These are phyloP conservation scores for Thamnaconus septentrionalis DNA, from an alignment of 2,113 vertebrate species.

Conservation along the genomic window DNA sequence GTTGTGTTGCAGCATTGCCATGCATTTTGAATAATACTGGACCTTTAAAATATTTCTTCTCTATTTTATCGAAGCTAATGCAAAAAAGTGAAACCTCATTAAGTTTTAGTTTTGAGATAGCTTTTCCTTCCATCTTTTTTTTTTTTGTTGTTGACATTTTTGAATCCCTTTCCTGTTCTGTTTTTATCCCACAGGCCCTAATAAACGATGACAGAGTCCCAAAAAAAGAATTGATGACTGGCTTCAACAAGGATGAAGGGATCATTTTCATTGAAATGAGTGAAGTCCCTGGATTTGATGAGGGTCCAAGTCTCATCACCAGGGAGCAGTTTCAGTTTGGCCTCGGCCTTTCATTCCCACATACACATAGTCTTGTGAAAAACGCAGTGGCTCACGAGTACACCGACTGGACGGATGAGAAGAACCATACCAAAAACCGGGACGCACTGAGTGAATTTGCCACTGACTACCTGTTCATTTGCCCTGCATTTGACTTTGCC, in stretches of 20 bases:
- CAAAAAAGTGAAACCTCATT: too few relatives aligned
- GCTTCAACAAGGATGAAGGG: conserved; percentile 87
- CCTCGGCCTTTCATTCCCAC: conserved; percentile 66
- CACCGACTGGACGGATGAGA: conserved; percentile 81
- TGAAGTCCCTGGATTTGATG: conserved; percentile 79
- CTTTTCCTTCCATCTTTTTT: too few relatives aligned
- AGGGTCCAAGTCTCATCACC: conserved; percentile 79
- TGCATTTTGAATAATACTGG: too few relatives aligned
- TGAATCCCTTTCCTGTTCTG: background rate
- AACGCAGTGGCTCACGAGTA: conserved; percentile 83
- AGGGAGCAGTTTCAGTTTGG: conserved; percentile 77
- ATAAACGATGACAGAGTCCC: conserved; percentile 66
- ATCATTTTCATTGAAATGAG: conserved; percentile 75
- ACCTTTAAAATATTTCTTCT: too few relatives aligned
- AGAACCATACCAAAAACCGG: conserved; percentile 75
- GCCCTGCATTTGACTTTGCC: conserved; percentile 79
- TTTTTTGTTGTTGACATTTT: too few relatives aligned
- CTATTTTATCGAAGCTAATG: too few relatives aligned
- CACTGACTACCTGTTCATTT: conserved; percentile 82
- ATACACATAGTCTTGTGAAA: conserved; percentile 61
- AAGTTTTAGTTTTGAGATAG: too few relatives aligned
- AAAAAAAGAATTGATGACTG: conserved; percentile 84
- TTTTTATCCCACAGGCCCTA: conserved; percentile 48
- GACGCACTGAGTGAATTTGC: conserved; percentile 77
- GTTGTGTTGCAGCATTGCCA: too few relatives aligned